phyloP scores from a whole-genome alignment of 2,888 invertebrate genomes.

The Meteorus cinctellus region DNA sequence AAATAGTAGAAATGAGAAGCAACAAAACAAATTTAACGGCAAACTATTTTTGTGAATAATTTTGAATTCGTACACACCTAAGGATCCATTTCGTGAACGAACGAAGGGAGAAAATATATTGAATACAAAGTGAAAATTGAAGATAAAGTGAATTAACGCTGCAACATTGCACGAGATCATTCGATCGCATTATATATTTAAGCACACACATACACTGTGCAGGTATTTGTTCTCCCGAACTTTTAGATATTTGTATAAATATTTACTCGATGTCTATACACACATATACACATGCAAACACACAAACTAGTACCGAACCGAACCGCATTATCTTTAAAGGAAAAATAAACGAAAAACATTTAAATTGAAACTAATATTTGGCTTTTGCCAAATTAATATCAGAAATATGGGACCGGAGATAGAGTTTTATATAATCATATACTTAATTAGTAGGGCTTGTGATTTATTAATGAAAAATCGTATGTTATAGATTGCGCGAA shows the following conservation, averaged over 20 bases:
- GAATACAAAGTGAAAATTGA: not conserved
- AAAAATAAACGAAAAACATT: slow-evolving; percentile 36
- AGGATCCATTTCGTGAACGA: not conserved
- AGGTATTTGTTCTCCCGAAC: not conserved
- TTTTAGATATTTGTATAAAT: slow-evolving; percentile 59
- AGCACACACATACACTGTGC: not conserved
- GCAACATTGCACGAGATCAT: slow-evolving; percentile 56
- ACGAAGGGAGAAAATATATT: slow-evolving; percentile 4
- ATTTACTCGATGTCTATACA: slow-evolving; percentile 49
- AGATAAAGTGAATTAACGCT: slow-evolving; percentile 35
- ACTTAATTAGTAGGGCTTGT: slow-evolving; percentile 41
- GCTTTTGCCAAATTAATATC: slow-evolving; percentile 61
- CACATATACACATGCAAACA: not conserved
- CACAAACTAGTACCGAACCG: slow-evolving; percentile 3
- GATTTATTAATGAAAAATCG: slow-evolving; percentile 32
- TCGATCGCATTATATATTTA: slow-evolving; percentile 55
- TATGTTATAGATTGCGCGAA: slow-evolving; percentile 52
- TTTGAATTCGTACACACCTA: slow-evolving; percentile 55
- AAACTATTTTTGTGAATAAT: slow-evolving; percentile 58
- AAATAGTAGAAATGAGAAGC: not conserved
- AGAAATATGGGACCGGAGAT: slow-evolving; percentile 63
- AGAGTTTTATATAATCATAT: slow-evolving; percentile 61
- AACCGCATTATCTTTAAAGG: slow-evolving; percentile 27
- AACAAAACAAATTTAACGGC: not conserved
- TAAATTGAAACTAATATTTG: slow-evolving; percentile 56